Evolutionary conservation across 2,113 vertebrate genomes (phyloP).

Genomic region (Podocnemis expansa): DNA sequence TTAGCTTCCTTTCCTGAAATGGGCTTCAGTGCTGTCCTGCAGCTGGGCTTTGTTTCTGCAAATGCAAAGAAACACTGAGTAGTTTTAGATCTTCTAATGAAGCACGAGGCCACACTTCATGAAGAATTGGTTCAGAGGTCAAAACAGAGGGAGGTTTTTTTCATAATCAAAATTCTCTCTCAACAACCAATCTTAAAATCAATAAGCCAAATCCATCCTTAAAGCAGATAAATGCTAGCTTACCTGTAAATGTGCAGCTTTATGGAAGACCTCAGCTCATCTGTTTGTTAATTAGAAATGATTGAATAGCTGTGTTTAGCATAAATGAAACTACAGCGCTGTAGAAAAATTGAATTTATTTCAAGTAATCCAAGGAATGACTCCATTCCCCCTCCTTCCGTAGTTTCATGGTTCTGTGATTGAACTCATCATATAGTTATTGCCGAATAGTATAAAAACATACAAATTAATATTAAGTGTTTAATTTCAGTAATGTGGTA

Average conservation of each 20-base stretch:
- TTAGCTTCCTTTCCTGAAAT: too few relatives aligned
- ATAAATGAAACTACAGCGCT: constrained; percentile 9
- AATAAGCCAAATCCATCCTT: not conserved
- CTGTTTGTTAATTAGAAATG: constrained; percentile 53
- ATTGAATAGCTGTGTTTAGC: constrained; percentile 41
- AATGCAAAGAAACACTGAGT: too few relatives aligned
- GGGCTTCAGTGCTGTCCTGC: too few relatives aligned
- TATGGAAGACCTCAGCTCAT: constrained; percentile 32
- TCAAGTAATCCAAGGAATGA: not conserved
- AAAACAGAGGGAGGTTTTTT: not conserved
- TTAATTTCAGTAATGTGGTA: constrained; percentile 22
- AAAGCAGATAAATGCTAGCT: constrained; percentile 12
- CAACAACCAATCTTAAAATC: not conserved
- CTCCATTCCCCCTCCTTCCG: not conserved
- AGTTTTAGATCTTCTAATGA: constrained; percentile 20
- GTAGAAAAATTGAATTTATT: not conserved
- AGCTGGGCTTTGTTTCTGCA: too few relatives aligned
- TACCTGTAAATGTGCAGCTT: constrained; percentile 1
- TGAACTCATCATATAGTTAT: not conserved
- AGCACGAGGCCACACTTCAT: not conserved
- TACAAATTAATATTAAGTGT: constrained; percentile 4
- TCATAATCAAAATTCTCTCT: constrained; percentile 2
- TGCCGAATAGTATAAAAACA: constrained; percentile 12
- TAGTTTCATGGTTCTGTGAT: not conserved
- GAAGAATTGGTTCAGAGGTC: not conserved